Base-by-base conservation (phyloP, 2,888 invertebrate species). In the Trachelus stipa region DNA sequence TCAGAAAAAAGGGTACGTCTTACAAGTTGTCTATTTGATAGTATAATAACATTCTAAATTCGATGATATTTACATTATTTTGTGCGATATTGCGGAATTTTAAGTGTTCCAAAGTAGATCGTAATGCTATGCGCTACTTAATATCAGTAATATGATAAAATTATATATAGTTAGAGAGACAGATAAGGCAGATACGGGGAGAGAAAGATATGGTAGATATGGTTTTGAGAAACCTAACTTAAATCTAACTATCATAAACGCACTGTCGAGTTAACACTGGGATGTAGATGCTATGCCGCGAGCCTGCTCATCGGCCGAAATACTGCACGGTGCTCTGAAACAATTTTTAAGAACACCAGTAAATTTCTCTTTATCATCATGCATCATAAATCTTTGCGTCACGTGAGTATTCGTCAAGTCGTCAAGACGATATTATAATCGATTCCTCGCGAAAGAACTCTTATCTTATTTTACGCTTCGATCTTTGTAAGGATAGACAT, bases 241-340 rank as follows among this genome's bases (percentile, higher is more conserved):
- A 74, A 74, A 34, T n/a, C 74, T 74, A 30, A 35, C n/a, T 40
- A 74, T 73, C 74, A 56, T 56, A 75, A 74, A 79, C 77, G 76
- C 40, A 34, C 76, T 34, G 31, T 15, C 71, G 73, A 76, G 74
- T 77, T 78, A 73, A 84, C 82, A 85, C 83, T 84, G 84, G 81
- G 83, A 81, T 83, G 83, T 84, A 85, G 83, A 87, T 86, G 84
- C 84, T 87, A 86, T 83, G 88, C 88, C 88, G 89, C 87, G 90
- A 90, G 90, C 90, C 90, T 88, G 90, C 90, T 90, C 90, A 89
- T 88, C 89, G 90, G 90, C 90, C 86, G 85, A 88, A 90, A 90
- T 90, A 90, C 90, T 90, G 90, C 88, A 89, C 86, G 89, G 89
- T 90, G 88, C 84, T 85, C 86, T 82, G 81, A 76, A 85, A 84